Conservation (phyloP, 2,797 vertebrate species). For the Sorex maritimensis region DNA sequence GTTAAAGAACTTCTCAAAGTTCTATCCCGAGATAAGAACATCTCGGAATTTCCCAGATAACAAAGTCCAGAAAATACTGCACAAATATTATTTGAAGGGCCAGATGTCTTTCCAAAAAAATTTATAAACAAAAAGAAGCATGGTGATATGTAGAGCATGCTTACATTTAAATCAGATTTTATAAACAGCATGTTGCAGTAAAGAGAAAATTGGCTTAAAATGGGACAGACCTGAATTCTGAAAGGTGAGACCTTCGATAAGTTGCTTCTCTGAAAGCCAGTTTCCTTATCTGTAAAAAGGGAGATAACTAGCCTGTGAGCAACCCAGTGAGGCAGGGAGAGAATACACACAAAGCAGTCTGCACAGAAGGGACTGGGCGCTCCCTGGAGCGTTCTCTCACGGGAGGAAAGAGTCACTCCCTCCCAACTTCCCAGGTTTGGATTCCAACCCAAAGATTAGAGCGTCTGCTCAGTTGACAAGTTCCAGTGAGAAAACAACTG, state of each 20-base stretch:
- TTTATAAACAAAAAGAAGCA: slow-evolving; percentile 50
- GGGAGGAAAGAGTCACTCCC: slow-evolving; percentile 18
- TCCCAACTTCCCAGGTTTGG: slow-evolving; percentile 46
- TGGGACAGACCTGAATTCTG: slow-evolving; percentile 35
- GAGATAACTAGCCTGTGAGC: slow-evolving; percentile 41
- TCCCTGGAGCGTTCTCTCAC: slow-evolving; percentile 30
- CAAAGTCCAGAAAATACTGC: neutral
- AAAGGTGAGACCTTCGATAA: slow-evolving; percentile 62
- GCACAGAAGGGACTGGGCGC: neutral
- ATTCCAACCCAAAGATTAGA: slow-evolving; percentile 31
- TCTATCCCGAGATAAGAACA: neutral
- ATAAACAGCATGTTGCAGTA: slow-evolving; percentile 12
- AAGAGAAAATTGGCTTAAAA: slow-evolving; percentile 25
- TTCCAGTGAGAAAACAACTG: slow-evolving; percentile 31
- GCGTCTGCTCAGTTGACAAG: neutral
- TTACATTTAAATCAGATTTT: slow-evolving; percentile 60
- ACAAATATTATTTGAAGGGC: slow-evolving; percentile 53
- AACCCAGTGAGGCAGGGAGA: slow-evolving; percentile 22
- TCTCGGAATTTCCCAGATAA: slow-evolving; percentile 69
- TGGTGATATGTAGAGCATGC: neutral
- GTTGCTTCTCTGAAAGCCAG: slow-evolving; percentile 70
- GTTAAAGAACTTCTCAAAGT: slow-evolving; percentile 16
- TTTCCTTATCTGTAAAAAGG: slow-evolving; percentile 69
- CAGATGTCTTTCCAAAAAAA: slow-evolving; percentile 59
- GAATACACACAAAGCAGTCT: slow-evolving; percentile 34